Evolutionary conservation across 2,113 vertebrate species (phyloP).

Genomic region (Himantopus leucocephalus): DNA sequence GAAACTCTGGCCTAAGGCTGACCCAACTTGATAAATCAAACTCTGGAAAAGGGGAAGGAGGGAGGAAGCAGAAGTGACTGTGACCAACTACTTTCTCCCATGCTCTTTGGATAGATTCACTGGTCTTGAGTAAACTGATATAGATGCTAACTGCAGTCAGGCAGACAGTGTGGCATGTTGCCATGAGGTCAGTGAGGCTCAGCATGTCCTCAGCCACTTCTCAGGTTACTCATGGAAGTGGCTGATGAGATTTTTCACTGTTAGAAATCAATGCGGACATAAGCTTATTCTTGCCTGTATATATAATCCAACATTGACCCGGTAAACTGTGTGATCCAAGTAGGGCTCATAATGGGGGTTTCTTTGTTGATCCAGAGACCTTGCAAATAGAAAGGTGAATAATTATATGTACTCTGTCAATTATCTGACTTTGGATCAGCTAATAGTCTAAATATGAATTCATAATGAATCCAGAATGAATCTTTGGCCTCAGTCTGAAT

Average conservation of each 20-base stretch:
- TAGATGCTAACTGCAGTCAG: neutral
- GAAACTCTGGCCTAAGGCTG: neutral
- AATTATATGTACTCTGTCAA: slow-evolving; percentile 57
- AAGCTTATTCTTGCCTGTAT: neutral
- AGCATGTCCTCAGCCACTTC: neutral
- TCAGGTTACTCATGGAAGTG: neutral
- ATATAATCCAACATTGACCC: neutral
- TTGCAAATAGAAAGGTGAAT: slow-evolving; percentile 49
- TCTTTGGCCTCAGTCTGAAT: neutral
- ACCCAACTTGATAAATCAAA: rapidly evolving
- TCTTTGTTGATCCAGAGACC: slow-evolving; percentile 59
- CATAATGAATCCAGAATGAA: slow-evolving; percentile 17
- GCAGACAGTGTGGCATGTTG: neutral
- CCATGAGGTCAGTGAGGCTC: neutral
- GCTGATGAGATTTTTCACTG: neutral
- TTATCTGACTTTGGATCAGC: slow-evolving; percentile 32
- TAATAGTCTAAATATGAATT: slow-evolving; percentile 16
- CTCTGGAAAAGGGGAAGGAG: neutral
- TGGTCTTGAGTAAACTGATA: neutral
- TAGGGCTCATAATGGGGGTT: neutral
- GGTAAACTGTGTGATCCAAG: neutral
- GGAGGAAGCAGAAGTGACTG: neutral
- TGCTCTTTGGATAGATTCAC: neutral
- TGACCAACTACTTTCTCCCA: rapidly evolving
- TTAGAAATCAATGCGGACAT: neutral